Evolutionary conservation across 1,140 invertebrate genomes (phyloP), one percentile per base, ranked within the genome.

Genomic region (Habropoda laboriosa): DNA sequence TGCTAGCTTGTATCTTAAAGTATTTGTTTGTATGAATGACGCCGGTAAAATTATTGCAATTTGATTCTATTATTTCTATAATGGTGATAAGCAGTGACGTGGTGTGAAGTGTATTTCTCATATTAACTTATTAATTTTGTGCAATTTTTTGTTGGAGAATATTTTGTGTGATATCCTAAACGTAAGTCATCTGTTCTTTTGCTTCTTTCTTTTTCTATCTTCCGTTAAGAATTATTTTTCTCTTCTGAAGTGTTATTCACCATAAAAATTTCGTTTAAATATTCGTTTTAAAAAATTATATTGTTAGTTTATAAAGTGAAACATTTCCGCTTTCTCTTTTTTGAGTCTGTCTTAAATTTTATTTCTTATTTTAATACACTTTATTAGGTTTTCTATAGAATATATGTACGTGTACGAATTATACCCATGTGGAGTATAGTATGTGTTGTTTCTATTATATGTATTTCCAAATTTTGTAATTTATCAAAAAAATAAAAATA

Each of bases 1-100:
- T 21, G 4, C 6, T 40, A 42, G 40, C 16, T 55, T 27, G 42
- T 49, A n/a, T 24, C n/a, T 67, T 40, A n/a, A 47, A 16, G 38
- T 63, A 42, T 58, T 53, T 45, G 24, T 60, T 74, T 42, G 40
- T 45, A 75, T 66, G 79, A 81, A 84, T 86, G 81, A 79, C 75
- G 72, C 47, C n/a, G 58, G n/a, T 61, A 55, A 53, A 77, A 61
- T 61, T 79, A 53, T 38, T 68, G 40, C n/a, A 66, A 68, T 47
- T 58, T 13, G 6, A 12, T 18, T 68, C 1, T 27, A 35, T 21
- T 58, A 24, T 47, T n/a, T 30, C 27, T 57, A 68, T 57, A 58
- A 68, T 35, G 74, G 30, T 40, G 64, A 49, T 38, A 58, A 45
- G n/a, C 3, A 27, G 53, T 77, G 64, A 58, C 32, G 53, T 58